phyloP scores from a whole-genome alignment of 2,113 vertebrate species.

The Grantiella picta region DNA sequence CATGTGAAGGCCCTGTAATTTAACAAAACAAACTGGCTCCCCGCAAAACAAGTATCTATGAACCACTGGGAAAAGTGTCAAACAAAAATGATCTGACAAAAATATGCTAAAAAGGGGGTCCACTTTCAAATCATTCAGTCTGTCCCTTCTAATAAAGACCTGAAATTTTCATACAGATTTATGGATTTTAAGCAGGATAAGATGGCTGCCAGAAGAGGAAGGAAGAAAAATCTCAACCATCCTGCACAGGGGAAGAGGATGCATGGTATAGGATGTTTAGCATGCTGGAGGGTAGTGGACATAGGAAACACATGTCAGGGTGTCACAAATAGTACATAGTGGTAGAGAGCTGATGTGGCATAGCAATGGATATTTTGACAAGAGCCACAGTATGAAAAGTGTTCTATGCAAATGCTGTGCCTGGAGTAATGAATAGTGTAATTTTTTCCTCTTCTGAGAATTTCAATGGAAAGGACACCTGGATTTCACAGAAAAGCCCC shows the following conservation, averaged over 20 bases:
- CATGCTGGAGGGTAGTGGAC: neutral
- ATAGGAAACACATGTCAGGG: rapidly evolving
- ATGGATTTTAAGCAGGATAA: neutral
- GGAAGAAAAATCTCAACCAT: neutral
- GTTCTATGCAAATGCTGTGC: conserved; percentile 44
- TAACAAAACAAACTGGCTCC: neutral
- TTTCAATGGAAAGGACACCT: conserved; percentile 48
- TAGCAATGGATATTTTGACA: neutral
- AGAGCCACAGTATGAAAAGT: neutral
- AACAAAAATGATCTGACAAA: neutral
- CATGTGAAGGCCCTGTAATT: neutral
- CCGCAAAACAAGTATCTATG: neutral
- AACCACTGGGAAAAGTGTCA: neutral
- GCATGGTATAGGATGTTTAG: neutral
- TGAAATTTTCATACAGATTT: neutral
- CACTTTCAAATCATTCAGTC: neutral
- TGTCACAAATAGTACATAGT: neutral
- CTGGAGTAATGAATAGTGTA: conserved; percentile 33
- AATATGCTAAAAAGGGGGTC: neutral
- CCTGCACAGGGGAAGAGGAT: neutral
- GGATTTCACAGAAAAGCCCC: conserved; percentile 32
- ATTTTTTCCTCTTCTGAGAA: conserved; percentile 50
- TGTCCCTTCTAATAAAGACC: neutral
- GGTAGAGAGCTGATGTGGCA: neutral
- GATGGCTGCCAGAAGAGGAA: neutral